Conservation (phyloP, 2,888 invertebrate species). For the Hedychridium roseum region DNA sequence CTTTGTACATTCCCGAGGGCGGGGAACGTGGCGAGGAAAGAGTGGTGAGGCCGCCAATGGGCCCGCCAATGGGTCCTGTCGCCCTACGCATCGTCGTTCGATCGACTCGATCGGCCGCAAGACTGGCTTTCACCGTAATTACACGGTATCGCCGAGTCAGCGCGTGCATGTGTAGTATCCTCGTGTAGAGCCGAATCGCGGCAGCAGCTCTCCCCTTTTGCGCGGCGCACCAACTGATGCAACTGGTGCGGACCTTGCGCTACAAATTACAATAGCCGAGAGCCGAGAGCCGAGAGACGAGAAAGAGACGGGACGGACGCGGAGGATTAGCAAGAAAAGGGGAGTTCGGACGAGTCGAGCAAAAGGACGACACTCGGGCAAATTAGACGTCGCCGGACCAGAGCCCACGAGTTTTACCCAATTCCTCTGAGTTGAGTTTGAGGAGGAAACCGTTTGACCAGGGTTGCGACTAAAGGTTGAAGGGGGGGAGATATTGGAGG, state of each 20-base stretch:
- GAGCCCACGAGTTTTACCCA: no score
- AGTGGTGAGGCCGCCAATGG: constrained; percentile 30
- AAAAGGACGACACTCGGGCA: no score
- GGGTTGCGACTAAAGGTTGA: no score
- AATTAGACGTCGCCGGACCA: no score
- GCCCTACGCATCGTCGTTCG: constrained; percentile 13
- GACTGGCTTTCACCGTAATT: constrained; percentile 57
- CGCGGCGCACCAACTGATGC: constrained; percentile 43
- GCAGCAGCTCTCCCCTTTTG: constrained; percentile 15
- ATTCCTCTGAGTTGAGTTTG: no score
- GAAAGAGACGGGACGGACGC: no score
- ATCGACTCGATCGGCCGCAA: constrained; percentile 16
- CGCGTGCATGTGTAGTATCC: background rate
- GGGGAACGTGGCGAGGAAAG: no score
- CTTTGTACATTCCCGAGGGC: no score
- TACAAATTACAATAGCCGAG: constrained; percentile 41
- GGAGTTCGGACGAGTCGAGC: background rate
- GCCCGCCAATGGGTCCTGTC: constrained; percentile 15
- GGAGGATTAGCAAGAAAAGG: no score
- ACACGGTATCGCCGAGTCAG: constrained; percentile 37
- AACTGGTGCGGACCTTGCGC: constrained; percentile 48
- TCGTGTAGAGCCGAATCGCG: constrained; percentile 16
- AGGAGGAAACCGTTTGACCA: no score
- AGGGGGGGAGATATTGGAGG: no score
- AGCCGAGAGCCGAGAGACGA: constrained; percentile 14